These are phyloP conservation scores for Agraylea sexmaculata DNA, from an alignment of 1,140 invertebrate genomes.

Conservation along the genomic window DNA sequence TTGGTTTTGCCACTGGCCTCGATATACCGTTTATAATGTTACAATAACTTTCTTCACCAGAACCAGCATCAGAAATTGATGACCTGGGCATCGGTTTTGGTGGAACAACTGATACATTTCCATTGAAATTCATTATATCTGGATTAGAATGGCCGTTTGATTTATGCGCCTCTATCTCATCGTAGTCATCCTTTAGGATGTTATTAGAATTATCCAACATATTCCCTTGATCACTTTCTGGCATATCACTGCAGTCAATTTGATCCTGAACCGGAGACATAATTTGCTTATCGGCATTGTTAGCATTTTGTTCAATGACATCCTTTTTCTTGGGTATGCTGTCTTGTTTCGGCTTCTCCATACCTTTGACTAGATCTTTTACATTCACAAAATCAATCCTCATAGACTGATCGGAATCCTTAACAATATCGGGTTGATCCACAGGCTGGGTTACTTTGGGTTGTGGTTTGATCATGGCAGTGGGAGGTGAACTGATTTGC, in stretches of 20 bases:
- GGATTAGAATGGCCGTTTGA: conserved; percentile 16
- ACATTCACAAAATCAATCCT: conserved; percentile 39
- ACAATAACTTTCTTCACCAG: conserved; percentile 27
- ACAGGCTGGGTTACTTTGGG: conserved; percentile 23
- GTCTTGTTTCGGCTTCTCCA: conserved; percentile 31
- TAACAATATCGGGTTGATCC: conserved; percentile 20
- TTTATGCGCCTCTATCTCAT: conserved; percentile 20
- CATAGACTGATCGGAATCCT: conserved; percentile 30
- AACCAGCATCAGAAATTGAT: conserved; percentile 36
- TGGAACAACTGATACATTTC: conserved; percentile 32
- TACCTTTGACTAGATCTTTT: conserved; percentile 39
- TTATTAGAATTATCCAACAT: conserved; percentile 1
- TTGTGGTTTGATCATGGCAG: conserved; percentile 25
- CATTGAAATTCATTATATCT: too few relatives aligned
- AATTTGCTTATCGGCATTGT: conserved; percentile 28
- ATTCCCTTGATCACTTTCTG: conserved; percentile 15
- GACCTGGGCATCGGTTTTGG: conserved; percentile 62
- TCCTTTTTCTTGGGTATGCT: conserved; percentile 32
- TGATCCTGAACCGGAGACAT: conserved; percentile 11
- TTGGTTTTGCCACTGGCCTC: conserved; percentile 60
- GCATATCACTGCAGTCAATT: conserved; percentile 15
- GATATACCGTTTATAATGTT: conserved; percentile 33
- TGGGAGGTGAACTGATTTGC: conserved; percentile 22
- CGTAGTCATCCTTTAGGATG: conserved; percentile 12
- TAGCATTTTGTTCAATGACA: conserved; percentile 29